phyloP scores from a whole-genome alignment of 1,140 invertebrate genomes.

The Octopus bimaculoides region DNA sequence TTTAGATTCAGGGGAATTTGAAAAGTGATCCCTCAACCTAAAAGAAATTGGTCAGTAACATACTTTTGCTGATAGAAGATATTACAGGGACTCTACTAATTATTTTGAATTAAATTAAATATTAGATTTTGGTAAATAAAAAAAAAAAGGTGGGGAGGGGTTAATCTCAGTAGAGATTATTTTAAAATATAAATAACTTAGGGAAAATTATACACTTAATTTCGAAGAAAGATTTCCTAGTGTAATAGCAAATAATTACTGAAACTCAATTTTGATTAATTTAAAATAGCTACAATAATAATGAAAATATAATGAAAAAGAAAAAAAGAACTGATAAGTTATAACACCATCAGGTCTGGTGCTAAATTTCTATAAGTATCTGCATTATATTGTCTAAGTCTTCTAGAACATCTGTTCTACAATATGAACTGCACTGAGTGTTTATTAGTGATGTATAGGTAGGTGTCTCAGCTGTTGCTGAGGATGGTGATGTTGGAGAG shows the following conservation, averaged over 20 bases:
- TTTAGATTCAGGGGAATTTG: too few relatives aligned
- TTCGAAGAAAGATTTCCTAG: not conserved
- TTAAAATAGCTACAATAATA: not conserved
- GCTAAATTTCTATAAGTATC: slow-evolving; percentile 41
- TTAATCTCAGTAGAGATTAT: too few relatives aligned
- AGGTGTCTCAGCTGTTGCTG: not conserved
- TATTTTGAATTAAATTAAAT: too few relatives aligned
- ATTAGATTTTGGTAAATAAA: too few relatives aligned
- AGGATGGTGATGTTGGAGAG: slow-evolving; percentile 9
- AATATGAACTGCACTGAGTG: slow-evolving; percentile 29
- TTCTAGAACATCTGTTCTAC: slow-evolving; percentile 43
- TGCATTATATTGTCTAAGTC: slow-evolving; percentile 53
- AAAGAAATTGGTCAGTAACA: too few relatives aligned
- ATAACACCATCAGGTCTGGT: not conserved
- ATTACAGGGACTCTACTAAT: too few relatives aligned
- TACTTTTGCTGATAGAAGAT: too few relatives aligned
- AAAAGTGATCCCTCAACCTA: too few relatives aligned
- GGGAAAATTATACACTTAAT: not conserved
- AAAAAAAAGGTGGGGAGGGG: too few relatives aligned
- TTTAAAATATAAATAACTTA: not conserved
- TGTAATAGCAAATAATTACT: not conserved
- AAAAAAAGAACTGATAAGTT: not conserved
- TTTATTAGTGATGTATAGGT: slow-evolving; percentile 18
- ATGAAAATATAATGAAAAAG: not conserved
- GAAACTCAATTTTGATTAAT: not conserved